phyloP scores from a whole-genome alignment of 2,113 vertebrate species.

The Thamnaconus septentrionalis region DNA sequence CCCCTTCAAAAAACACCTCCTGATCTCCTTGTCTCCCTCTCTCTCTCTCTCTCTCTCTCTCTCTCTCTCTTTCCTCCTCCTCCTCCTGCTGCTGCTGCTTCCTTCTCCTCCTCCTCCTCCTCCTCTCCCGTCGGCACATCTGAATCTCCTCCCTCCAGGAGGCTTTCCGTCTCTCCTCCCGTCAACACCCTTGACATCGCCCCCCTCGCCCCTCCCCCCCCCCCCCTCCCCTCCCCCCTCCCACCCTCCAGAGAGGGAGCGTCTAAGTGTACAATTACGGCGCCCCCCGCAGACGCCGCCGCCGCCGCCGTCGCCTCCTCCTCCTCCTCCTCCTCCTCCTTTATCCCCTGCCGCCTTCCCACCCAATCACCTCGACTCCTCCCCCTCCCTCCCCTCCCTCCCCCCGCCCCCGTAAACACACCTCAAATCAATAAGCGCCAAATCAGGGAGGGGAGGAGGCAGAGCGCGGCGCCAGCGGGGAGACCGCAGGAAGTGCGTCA shows the following conservation, averaged over 20 bases:
- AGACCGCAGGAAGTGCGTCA: conserved; percentile 76
- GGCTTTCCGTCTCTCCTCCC: conserved; percentile 40
- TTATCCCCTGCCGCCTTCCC: conserved; percentile 44
- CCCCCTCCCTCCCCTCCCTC: background rate
- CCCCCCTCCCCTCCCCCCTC: background rate
- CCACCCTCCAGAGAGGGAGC: conserved; percentile 52
- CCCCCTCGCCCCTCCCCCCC: background rate
- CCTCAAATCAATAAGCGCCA: conserved; percentile 90
- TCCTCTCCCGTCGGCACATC: conserved; percentile 19
- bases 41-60: background rate
- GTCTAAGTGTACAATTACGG: conserved; percentile 84
- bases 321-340: conserved; percentile 33
- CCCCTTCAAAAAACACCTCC: background rate
- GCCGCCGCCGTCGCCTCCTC: no score
- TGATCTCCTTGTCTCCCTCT: conserved; percentile 30
- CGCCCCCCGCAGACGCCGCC: conserved; percentile 59
- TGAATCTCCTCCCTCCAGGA: conserved; percentile 34
- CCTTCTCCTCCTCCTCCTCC: conserved; percentile 61
- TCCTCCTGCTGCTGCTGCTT: conserved; percentile 20
- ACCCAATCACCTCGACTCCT: conserved; percentile 20
- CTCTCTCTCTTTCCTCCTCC: conserved; percentile 62
- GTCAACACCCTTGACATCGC: conserved; percentile 54
- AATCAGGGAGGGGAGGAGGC: conserved; percentile 83
- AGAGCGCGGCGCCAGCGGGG: conserved; percentile 82
- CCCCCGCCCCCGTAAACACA: conserved; percentile 65